Percentiles rank a stretch among this genome's conserved stretches.
Evolutionary conservation across 23 tunicate species (phyloP).

Genomic region (Corella eumyota): DNA sequence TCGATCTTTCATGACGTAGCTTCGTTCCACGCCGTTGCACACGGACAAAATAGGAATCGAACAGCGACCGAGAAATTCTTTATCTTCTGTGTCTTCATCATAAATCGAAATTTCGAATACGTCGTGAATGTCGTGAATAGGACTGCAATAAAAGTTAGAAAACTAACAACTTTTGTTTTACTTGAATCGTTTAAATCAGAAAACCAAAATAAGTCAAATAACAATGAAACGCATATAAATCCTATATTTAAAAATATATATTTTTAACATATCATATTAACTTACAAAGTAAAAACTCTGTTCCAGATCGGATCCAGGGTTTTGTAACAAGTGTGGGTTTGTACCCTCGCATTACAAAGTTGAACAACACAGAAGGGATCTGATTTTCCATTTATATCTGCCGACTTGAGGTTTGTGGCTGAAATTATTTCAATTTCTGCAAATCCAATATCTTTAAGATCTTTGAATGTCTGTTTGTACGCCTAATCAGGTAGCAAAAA

Average conservation of each 20-base stretch:
- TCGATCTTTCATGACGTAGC: constrained; percentile 58
- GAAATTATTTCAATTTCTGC: constrained; percentile 52
- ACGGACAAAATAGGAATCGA: constrained; percentile 50
- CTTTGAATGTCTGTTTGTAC: constrained; percentile 26
- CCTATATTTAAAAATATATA: too few relatives aligned
- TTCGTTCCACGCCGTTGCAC: constrained; percentile 38
- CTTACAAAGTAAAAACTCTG: constrained; percentile 76
- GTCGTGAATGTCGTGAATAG: constrained; percentile 78
- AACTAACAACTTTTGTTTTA: neutral
- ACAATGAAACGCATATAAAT: too few relatives aligned
- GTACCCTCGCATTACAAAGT: constrained; percentile 79
- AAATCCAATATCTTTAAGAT: constrained; percentile 55
- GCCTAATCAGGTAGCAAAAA: constrained; percentile 9
- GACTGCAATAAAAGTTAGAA: constrained; percentile 33
- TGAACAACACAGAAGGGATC: constrained; percentile 89
- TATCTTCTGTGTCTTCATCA: constrained; percentile 46
- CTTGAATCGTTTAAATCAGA: too few relatives aligned
- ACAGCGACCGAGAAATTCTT: constrained; percentile 66
- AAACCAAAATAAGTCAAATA: too few relatives aligned
- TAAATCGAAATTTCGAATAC: constrained; percentile 44
- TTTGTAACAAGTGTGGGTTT: constrained; percentile 78
- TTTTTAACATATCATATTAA: too few relatives aligned
- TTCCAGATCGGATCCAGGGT: constrained; percentile 99
- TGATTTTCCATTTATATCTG: constrained; percentile 86
- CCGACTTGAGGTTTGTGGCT: constrained; percentile 50